These are phyloP conservation scores for Chrysopilus asiliformis DNA, from an alignment of 2,888 invertebrate genomes.

Conservation along the genomic window DNA sequence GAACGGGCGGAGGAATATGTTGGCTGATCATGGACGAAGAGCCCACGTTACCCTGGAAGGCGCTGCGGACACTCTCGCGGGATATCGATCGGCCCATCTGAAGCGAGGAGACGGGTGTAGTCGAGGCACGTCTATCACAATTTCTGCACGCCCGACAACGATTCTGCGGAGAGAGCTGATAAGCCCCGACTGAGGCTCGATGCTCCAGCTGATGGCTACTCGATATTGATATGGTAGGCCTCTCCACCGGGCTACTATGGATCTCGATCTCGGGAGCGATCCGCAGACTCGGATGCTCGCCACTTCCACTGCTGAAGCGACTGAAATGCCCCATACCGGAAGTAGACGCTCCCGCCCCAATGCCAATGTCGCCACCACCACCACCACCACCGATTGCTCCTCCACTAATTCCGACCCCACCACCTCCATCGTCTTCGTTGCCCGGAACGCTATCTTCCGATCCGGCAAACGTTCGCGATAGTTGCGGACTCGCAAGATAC, in stretches of 20 bases:
- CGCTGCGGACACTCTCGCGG: slow-evolving; percentile 64
- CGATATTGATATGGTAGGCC: slow-evolving; percentile 42
- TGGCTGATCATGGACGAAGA: slow-evolving; percentile 33
- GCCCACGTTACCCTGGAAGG: slow-evolving; percentile 41
- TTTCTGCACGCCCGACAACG: slow-evolving; percentile 46
- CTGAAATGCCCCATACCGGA: no score
- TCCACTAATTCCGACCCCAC: neutral
- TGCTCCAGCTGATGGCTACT: slow-evolving; percentile 27
- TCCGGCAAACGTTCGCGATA: slow-evolving; percentile 58
- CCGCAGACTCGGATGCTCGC: slow-evolving; percentile 28
- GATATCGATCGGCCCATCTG: slow-evolving; percentile 76
- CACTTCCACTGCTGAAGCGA: no score
- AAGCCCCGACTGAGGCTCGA: slow-evolving; percentile 37
- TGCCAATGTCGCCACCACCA: no score
- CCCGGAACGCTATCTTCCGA: slow-evolving; percentile 64
- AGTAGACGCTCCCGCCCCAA: no score
- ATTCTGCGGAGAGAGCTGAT: slow-evolving; percentile 54
- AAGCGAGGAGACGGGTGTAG: slow-evolving; percentile 58
- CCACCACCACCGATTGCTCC: no score
- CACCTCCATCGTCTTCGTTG: slow-evolving; percentile 40
- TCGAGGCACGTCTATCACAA: slow-evolving; percentile 69
- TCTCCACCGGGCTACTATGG: slow-evolving; percentile 39
- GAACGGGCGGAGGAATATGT: slow-evolving; percentile 52
- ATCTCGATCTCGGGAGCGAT: slow-evolving; percentile 40
- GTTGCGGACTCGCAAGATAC: slow-evolving; percentile 52